Evolutionary conservation across 2,888 invertebrate genomes (phyloP).

Genomic region (Eudasyphora cyanicolor): DNA sequence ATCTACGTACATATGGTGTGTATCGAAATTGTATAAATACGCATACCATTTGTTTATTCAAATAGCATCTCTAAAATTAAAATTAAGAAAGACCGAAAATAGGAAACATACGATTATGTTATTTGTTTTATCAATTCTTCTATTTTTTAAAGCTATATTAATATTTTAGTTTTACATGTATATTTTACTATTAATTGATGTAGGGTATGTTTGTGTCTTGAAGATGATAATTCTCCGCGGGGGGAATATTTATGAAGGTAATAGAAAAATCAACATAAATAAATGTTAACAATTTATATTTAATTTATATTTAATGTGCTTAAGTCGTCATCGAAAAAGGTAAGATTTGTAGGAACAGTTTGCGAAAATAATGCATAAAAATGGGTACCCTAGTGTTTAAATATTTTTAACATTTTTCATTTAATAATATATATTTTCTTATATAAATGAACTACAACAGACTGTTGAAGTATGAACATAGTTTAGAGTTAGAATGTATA

Average conservation of each 20-base stretch:
- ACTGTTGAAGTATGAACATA: too few species aligned
- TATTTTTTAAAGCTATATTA: constrained; percentile 45
- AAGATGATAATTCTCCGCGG: constrained; percentile 54
- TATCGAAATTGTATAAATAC: not conserved
- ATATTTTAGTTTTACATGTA: constrained; percentile 52
- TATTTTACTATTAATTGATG: constrained; percentile 37
- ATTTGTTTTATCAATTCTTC: constrained; percentile 25
- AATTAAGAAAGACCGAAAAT: not conserved
- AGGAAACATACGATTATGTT: constrained; percentile 18
- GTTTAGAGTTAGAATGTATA: too few species aligned
- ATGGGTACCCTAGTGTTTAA: too few species aligned
- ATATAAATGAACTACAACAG: too few species aligned
- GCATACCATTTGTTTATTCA: not conserved
- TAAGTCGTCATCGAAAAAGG: too few species aligned
- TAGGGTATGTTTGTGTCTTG: constrained; percentile 33
- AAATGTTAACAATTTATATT: not conserved
- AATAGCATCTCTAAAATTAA: not conserved
- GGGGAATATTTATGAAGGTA: constrained; percentile 53
- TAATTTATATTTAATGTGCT: too few species aligned
- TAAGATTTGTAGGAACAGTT: too few species aligned
- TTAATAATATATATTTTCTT: too few species aligned
- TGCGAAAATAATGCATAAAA: too few species aligned
- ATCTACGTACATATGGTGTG: not conserved
- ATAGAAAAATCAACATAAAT: constrained; percentile 35
- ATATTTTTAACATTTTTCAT: too few species aligned